Conservation (phyloP, 2,113 vertebrate species). For the Piprites chloris region DNA sequence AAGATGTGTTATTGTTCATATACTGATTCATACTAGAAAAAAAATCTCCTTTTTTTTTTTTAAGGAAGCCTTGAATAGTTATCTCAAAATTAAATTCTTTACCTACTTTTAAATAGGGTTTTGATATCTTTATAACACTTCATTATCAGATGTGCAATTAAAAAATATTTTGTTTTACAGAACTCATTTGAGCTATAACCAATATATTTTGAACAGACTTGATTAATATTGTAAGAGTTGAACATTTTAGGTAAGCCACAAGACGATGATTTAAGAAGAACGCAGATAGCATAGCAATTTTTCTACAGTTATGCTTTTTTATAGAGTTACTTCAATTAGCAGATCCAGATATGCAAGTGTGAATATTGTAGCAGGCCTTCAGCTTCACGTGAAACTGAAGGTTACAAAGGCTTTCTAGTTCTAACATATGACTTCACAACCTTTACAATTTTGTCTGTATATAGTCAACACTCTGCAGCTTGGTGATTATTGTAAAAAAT, state of each 20-base stretch:
- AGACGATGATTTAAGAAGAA: not conserved
- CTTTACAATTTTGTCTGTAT: not conserved
- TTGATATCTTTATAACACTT: not conserved
- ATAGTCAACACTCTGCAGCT: not conserved
- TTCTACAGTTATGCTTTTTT: not conserved
- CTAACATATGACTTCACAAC: not conserved
- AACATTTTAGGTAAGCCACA: not conserved
- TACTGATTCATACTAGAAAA: not conserved
- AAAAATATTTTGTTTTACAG: not conserved
- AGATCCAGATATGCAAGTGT: not conserved
- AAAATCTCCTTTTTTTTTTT: not conserved
- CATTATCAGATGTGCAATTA: not conserved
- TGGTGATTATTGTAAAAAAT: not conserved
- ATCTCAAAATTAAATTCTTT: not conserved
- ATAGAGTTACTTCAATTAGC: not conserved
- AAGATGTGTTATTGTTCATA: not conserved
- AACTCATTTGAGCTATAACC: not conserved
- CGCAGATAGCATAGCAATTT: not conserved
- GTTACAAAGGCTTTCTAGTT: not conserved
- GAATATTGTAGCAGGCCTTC: not conserved
- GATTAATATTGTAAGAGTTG: not conserved
- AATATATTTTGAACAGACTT: not conserved
- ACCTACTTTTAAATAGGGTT: not conserved
- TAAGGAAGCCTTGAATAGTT: not conserved
- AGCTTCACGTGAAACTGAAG: not conserved